A percentile compares a stretch with the other conserved stretches of the same genome.
Conservation (phyloP, 37 sponge, comb jelly and placozoan genomes). For the Oscarella lobularis region DNA sequence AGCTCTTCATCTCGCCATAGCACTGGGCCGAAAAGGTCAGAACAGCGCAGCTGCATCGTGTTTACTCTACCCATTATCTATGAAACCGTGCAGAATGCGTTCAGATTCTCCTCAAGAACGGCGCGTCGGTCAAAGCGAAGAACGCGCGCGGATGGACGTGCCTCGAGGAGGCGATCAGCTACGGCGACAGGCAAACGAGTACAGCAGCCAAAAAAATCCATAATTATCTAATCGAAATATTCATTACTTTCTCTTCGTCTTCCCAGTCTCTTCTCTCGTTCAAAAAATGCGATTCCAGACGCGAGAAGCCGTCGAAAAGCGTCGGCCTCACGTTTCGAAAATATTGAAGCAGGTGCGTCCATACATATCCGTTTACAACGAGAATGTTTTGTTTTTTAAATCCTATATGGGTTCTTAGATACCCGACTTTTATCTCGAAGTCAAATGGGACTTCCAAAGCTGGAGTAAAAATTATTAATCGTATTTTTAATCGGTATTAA, state of each 20-base stretch:
- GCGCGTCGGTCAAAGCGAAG: constrained; percentile 63
- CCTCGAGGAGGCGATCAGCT: constrained; percentile 81
- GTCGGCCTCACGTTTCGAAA: constrained; percentile 13
- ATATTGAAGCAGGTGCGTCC: background rate
- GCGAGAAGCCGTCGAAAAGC: constrained; percentile 9
- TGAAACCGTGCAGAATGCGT: constrained; percentile 26
- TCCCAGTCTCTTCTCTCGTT: background rate
- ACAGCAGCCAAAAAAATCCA: too few relatives aligned
- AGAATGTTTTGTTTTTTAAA: too few relatives aligned
- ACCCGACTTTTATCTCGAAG: constrained; percentile 71
- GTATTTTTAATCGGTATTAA: background rate
- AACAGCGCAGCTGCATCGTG: too few relatives aligned
- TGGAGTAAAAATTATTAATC: constrained; percentile 37
- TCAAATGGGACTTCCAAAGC: constrained; percentile 83
- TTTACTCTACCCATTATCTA: too few relatives aligned
- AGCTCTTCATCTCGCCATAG: background rate
- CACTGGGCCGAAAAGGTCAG: background rate
- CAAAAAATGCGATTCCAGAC: constrained; percentile 14
- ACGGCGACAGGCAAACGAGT: constrained; percentile 68
- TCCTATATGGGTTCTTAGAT: constrained; percentile 36
- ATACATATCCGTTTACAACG: too few relatives aligned
- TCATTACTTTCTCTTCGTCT: background rate
- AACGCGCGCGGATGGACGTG: constrained; percentile 77
- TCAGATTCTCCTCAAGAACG: constrained; percentile 30
- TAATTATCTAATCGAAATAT: too few relatives aligned